Conservation (phyloP, 2,113 vertebrate species). For the Marmota flaviventris region DNA sequence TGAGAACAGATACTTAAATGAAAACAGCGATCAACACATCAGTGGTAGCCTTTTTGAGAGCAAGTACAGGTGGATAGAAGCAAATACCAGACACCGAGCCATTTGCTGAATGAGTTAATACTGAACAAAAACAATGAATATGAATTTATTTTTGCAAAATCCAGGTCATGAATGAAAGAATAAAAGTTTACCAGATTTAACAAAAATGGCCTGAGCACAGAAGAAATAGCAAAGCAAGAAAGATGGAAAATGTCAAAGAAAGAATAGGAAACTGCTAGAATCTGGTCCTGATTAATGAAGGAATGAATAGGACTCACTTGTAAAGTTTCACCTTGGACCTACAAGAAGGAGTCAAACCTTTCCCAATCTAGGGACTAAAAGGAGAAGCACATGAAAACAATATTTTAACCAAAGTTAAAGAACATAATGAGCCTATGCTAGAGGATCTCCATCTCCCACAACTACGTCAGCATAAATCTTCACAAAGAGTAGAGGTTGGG, state of each 20-base stretch:
- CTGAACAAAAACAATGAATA: neutral
- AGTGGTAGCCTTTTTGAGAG: neutral
- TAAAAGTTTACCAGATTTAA: neutral
- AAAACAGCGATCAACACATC: neutral
- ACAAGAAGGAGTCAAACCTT: neutral
- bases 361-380: neutral
- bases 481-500: neutral
- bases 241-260: neutral
- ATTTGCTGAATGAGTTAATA: neutral
- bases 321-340: neutral
- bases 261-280: neutral
- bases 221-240: neutral
- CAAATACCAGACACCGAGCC: neutral
- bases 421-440: neutral
- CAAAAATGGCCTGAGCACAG: neutral
- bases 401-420: neutral
- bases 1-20: neutral
- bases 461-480: neutral
- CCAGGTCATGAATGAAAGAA: neutral
- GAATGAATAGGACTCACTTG: neutral
- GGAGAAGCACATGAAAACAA: neutral
- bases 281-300: neutral
- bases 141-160: neutral
- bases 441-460: neutral
- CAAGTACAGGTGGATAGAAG: neutral